Conservation (phyloP, 2,113 vertebrate genomes). For the Mustela lutreola region DNA sequence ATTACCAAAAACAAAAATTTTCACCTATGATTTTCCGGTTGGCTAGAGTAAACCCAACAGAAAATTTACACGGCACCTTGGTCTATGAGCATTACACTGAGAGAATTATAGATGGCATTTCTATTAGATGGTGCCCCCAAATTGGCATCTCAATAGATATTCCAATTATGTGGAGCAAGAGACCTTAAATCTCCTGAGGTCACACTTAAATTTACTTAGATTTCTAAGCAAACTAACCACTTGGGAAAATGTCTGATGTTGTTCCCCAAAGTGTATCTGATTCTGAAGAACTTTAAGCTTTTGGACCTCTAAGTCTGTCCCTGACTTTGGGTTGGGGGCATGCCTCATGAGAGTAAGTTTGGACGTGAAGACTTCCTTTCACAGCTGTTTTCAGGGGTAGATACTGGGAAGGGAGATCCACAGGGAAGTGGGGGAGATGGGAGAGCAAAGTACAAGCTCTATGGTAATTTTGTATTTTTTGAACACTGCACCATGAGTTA, state of each 20-base stretch:
- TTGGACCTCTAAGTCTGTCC: not conserved
- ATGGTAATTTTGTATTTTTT: constrained; percentile 27
- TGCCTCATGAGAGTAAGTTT: not conserved
- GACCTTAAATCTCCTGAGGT: not conserved
- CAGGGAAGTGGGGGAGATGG: not conserved
- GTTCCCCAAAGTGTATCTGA: not conserved
- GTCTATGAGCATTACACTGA: not conserved
- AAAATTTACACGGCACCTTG: constrained; percentile 3
- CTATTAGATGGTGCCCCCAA: not conserved
- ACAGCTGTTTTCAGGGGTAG: not conserved
- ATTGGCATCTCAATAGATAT: constrained; percentile 31
- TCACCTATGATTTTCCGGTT: not conserved
- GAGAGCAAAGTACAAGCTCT: constrained; percentile 19
- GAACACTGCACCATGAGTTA: constrained; percentile 49
- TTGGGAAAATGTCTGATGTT: not conserved
- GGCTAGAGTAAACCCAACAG: not conserved
- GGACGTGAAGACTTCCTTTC: not conserved
- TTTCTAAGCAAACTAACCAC: not conserved
- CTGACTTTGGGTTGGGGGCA: not conserved
- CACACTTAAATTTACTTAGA: constrained; percentile 20
- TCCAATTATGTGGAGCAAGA: not conserved
- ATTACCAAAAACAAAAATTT: not conserved
- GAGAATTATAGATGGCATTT: not conserved
- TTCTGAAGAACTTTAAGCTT: not conserved
- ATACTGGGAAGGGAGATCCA: not conserved